Evolutionary conservation across 2,113 vertebrate species (phyloP), one percentile per base, ranked within the genome.

Genomic region (Hippocampus guttulatus): DNA sequence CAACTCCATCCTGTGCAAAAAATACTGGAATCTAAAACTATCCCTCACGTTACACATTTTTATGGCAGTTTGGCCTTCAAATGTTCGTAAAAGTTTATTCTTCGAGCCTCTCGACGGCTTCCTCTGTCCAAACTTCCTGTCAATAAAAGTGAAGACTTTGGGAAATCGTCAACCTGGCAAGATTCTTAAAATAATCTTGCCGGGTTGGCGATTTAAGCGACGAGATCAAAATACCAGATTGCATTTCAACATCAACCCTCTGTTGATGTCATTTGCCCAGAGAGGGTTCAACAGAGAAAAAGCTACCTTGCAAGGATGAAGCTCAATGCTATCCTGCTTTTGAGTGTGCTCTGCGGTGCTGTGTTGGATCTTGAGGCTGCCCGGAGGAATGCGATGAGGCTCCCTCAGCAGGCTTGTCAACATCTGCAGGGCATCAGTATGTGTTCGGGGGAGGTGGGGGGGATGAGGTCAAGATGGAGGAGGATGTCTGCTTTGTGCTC

Each of bases 331-430:
- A 23, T 55, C 18, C 16, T 23, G 20, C 43, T n/a, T 60, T 60
- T 16, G 61, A 69, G 73, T 18, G 41, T 27, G 2, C 15, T 71
- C 40, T 67, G 45, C 52, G 8, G 73, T 25, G 75, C 70, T 40
- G 72, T 25, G 67, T 52, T 47, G 71, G 58, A 70, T 64, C 14
- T 1, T 61, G 57, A 49, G 49, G 3, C 16, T 20, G 58, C 79
- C 73, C 51, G 52, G 30, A 70, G 65, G 16, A 47, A 62, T 3
- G 15, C 33, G 57, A 64, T 68, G 60, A 54, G 45, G 61, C 51
- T 86, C 77, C 73, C 75, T 83, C 74, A 67, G 76, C 73, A 71
- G 75, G 74, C 51, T 77, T 74, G 76, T 63, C 77, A 83, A 77
- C 79, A 75, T 75, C 78, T 20, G 57, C 60, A 63, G 79, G 75